Conservation (phyloP, 2,888 invertebrate species). For the Luperina nickerlii region DNA sequence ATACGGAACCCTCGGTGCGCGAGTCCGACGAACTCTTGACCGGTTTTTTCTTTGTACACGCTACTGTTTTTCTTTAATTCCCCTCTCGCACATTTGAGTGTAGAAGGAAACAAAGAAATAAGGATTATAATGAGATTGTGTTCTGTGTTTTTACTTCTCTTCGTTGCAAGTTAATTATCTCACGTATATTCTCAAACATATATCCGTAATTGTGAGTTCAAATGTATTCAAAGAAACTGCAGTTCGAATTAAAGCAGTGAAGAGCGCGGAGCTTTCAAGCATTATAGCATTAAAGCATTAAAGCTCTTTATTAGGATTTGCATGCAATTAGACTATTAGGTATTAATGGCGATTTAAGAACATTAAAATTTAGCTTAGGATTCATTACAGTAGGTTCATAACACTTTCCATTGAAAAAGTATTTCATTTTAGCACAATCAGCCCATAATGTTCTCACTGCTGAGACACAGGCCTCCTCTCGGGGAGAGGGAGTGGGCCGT, state of each 20-base stretch:
- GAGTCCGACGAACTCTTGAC: too few relatives aligned
- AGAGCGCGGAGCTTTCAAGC: background rate
- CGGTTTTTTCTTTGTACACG: background rate
- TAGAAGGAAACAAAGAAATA: background rate
- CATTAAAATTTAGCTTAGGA: too few relatives aligned
- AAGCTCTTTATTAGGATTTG: background rate
- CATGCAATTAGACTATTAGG: background rate
- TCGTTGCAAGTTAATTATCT: background rate
- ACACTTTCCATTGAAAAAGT: background rate
- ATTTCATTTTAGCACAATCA: too few relatives aligned
- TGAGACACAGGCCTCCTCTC: background rate
- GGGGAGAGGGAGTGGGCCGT: background rate
- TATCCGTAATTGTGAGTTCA: background rate
- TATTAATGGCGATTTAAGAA: background rate
- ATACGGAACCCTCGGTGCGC: too few relatives aligned
- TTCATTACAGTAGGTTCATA: background rate
- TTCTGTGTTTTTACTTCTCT: background rate
- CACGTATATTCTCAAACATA: background rate
- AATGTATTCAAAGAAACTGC: background rate
- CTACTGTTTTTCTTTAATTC: constrained; percentile 16
- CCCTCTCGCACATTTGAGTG: background rate
- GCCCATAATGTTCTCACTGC: background rate
- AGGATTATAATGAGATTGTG: constrained; percentile 7
- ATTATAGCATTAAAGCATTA: background rate
- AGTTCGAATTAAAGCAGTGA: background rate